A percentile compares a stretch with the other conserved stretches of the same genome.
These are phyloP conservation scores for Catostomus latipinnis DNA, from an alignment of 2,797 vertebrate genomes.

Conservation along the genomic window DNA sequence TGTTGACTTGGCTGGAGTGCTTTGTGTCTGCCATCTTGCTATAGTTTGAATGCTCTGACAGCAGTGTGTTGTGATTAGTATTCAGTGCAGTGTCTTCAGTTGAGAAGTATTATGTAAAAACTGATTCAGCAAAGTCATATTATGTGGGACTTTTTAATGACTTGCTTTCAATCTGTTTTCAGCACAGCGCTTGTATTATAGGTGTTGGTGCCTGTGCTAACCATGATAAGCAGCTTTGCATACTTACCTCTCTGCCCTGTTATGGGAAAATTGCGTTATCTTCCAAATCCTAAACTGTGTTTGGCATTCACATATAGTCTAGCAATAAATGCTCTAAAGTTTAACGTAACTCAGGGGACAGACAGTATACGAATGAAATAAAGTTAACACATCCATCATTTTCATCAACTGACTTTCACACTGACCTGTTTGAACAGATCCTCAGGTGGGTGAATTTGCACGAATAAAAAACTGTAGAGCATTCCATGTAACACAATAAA, in stretches of 20 bases:
- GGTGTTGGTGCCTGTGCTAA: conserved; percentile 35
- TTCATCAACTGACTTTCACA: not conserved
- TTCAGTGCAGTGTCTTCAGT: conserved; percentile 2
- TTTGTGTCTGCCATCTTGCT: not conserved
- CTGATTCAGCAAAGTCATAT: conserved; percentile 14
- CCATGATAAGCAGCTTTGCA: conserved; percentile 53
- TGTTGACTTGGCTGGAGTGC: conserved; percentile 3
- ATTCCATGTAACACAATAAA: not conserved
- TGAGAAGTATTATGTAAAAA: conserved; percentile 35
- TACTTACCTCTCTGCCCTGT: conserved; percentile 34
- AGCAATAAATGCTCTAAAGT: conserved; percentile 9
- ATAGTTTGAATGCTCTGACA: not conserved
- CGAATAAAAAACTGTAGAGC: not conserved
- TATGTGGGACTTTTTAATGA: conserved; percentile 20
- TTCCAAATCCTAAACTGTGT: conserved; percentile 27
- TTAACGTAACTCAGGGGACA: not conserved
- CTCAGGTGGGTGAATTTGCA: not conserved
- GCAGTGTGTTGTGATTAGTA: conserved; percentile 32
- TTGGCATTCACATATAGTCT: conserved; percentile 11
- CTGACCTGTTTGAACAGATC: conserved; percentile 29
- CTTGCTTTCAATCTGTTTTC: conserved; percentile 42
- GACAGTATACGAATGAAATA: not conserved
- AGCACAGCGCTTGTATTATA: conserved; percentile 1
- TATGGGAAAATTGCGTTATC: conserved; percentile 44
- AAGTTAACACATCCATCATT: conserved; percentile 11